Evolutionary conservation across 1,140 invertebrate genomes (phyloP).

Genomic region (Eulimnadia texana): DNA sequence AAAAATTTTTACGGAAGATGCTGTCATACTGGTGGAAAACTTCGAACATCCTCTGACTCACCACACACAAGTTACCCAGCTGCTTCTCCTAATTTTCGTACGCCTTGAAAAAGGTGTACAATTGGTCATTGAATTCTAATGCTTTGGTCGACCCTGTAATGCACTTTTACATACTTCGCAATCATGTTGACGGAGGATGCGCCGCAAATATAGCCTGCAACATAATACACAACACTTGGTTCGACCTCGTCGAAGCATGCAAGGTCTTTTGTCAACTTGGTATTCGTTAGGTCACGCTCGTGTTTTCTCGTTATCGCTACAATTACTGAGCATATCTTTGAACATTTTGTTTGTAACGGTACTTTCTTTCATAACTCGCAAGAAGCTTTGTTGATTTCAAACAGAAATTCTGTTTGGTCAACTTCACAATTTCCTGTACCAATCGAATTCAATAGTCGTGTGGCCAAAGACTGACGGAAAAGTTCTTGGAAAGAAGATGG

Average conservation of each 20-base stretch:
- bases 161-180: not conserved
- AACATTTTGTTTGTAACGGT: not conserved
- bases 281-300: not conserved
- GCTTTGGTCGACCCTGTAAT: not conserved
- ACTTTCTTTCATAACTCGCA: not conserved
- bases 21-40: not conserved
- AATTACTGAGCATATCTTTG: not conserved
- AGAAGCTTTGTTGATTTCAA: not conserved
- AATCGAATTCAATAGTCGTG: not conserved
- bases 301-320: not conserved
- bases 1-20: no score
- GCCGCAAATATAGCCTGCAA: not conserved
- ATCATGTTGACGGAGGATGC: not conserved
- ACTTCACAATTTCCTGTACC: not conserved
- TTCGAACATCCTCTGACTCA: not conserved
- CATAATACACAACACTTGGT: not conserved
- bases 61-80: not conserved
- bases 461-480: not conserved
- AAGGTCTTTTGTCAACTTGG: not conserved
- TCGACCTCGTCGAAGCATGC: not conserved
- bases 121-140: not conserved
- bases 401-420: not conserved
- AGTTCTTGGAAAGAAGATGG: not conserved
- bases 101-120: not conserved
- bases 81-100: not conserved